phyloP scores from a whole-genome alignment of 2,797 vertebrate genomes.

The Xiphorhynchus erythropygius region DNA sequence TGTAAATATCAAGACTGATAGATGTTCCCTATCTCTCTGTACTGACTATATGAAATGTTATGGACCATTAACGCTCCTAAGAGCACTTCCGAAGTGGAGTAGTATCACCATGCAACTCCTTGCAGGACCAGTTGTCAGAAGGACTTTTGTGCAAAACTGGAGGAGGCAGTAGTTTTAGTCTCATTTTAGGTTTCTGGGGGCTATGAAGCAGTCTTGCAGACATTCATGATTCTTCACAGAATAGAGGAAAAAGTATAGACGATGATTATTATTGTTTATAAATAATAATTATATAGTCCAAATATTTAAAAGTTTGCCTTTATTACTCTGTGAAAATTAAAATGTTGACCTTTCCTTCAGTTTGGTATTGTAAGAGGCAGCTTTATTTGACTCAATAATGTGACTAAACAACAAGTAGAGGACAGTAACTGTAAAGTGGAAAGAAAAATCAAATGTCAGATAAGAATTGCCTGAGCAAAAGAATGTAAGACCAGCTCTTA shows the following conservation, averaged over 20 bases:
- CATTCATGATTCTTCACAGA: background rate
- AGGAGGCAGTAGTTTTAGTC: background rate
- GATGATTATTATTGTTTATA: background rate
- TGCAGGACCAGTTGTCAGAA: background rate
- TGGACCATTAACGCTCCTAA: background rate
- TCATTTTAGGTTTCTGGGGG: background rate
- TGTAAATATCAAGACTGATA: background rate
- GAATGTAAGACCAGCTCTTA: constrained; percentile 16
- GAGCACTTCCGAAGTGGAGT: background rate
- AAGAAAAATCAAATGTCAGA: constrained; percentile 41
- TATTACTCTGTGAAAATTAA: background rate
- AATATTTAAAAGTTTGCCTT: background rate
- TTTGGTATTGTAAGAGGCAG: background rate
- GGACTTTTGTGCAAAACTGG: background rate
- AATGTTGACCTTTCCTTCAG: background rate
- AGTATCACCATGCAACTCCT: background rate
- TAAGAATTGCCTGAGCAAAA: background rate
- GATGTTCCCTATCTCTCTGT: background rate
- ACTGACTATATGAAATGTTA: background rate
- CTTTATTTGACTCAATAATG: background rate
- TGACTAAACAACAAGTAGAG: background rate
- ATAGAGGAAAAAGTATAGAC: background rate
- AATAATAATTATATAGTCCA: background rate
- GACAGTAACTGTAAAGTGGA: background rate
- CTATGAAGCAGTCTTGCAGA: background rate